phyloP scores from a whole-genome alignment of 2,113 vertebrate genomes.

The Erythrolamprus reginae region DNA sequence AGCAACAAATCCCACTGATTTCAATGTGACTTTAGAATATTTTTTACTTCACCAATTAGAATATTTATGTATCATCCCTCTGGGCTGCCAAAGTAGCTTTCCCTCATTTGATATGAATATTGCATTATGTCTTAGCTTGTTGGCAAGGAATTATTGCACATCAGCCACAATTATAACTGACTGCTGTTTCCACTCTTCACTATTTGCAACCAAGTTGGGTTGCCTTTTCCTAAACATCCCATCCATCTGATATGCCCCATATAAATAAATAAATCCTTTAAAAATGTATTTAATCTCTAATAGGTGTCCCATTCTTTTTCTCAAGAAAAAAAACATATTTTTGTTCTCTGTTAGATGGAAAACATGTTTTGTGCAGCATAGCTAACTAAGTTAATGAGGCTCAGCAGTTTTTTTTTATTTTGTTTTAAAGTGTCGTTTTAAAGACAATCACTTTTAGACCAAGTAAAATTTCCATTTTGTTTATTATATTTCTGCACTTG shows the following conservation, averaged over 20 bases:
- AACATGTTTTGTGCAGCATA: slow-evolving; percentile 25
- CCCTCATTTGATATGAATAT: slow-evolving; percentile 13
- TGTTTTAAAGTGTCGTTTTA: slow-evolving; percentile 44
- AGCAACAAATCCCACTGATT: slow-evolving; percentile 1
- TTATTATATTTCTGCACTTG: slow-evolving; percentile 58
- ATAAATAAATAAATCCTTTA: background rate
- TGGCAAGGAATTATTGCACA: slow-evolving; percentile 28
- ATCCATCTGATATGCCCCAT: background rate
- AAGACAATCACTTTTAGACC: slow-evolving; percentile 49
- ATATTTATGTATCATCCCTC: slow-evolving; percentile 18
- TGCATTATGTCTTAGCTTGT: slow-evolving; percentile 20
- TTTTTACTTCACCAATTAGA: slow-evolving; percentile 30
- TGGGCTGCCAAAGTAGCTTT: slow-evolving; percentile 16
- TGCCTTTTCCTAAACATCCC: slow-evolving; percentile 22
- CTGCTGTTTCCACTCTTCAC: background rate
- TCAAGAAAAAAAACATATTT: slow-evolving; percentile 31
- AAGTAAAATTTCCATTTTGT: slow-evolving; percentile 47
- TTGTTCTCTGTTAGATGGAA: slow-evolving; percentile 45
- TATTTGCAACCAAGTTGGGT: slow-evolving; percentile 14
- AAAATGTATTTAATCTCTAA: slow-evolving; percentile 19
- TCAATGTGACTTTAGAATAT: slow-evolving; percentile 4
- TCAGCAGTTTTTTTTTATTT: slow-evolving; percentile 34
- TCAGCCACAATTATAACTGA: background rate
- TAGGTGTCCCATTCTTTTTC: slow-evolving; percentile 30
- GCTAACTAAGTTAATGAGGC: slow-evolving; percentile 42